These are phyloP conservation scores for Cerastoderma edule DNA, from an alignment of 2,888 invertebrate species.

Conservation along the genomic window DNA sequence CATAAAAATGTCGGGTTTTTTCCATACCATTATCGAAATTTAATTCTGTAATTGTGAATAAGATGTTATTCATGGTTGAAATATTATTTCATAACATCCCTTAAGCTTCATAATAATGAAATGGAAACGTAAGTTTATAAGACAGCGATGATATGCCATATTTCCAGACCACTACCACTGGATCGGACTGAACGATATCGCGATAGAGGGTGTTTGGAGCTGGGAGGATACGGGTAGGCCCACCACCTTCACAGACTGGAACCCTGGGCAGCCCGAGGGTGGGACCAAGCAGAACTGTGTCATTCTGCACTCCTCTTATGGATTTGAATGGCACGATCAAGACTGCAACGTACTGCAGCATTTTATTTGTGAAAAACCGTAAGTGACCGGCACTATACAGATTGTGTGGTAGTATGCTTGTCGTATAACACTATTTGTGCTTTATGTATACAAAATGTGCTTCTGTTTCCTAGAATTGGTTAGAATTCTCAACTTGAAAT, in stretches of 20 bases:
- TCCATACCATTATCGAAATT: background rate
- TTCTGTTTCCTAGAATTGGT: no score
- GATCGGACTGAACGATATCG: constrained; percentile 15
- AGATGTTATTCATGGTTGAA: background rate
- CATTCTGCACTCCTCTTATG: background rate
- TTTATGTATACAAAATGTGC: no score
- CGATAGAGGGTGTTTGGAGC: constrained; percentile 23
- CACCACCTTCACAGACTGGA: constrained; percentile 15
- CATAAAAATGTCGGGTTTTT: background rate
- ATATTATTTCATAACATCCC: background rate
- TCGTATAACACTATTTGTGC: no score
- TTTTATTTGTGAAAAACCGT: constrained; percentile 32
- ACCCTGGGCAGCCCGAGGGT: constrained; percentile 3
- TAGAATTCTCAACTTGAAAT: no score
- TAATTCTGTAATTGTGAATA: background rate
- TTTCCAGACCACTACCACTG: constrained; percentile 10
- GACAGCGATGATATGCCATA: no score
- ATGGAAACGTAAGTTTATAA: background rate
- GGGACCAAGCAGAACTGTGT: constrained; percentile 17
- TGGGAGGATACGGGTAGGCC: constrained; percentile 25
- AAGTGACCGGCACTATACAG: no score
- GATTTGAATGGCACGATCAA: constrained; percentile 18
- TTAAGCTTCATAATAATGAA: background rate
- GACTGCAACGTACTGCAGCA: constrained; percentile 8
- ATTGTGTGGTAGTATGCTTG: no score